Evolutionary conservation across 2,888 invertebrate species (phyloP).

Genomic region (Dendrolimus houi): DNA sequence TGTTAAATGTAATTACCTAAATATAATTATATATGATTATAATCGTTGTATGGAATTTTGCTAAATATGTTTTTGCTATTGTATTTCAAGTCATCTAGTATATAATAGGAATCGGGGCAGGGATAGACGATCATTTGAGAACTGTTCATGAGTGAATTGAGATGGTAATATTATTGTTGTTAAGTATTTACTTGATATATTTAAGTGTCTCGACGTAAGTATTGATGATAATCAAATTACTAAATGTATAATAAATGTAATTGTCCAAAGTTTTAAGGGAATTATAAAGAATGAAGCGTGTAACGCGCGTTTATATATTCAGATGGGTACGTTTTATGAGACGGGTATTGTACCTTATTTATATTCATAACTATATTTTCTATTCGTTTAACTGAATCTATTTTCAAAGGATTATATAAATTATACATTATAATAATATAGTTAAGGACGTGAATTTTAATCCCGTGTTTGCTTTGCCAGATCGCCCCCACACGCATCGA

Average conservation of each 20-base stretch:
- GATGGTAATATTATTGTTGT: conserved; percentile 59
- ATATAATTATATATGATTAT: conserved; percentile 46
- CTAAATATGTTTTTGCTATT: conserved; percentile 51
- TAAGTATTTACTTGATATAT: conserved; percentile 55
- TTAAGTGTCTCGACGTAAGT: conserved; percentile 49
- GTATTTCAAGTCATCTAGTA: conserved; percentile 34
- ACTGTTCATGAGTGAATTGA: conserved; percentile 44
- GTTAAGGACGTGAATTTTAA: conserved; percentile 6
- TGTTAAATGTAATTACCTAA: conserved; percentile 57
- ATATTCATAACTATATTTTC: conserved; percentile 20
- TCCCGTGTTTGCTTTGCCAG: conserved; percentile 18
- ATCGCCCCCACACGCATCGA: conserved; percentile 19
- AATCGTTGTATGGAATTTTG: conserved; percentile 47
- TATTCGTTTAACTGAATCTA: conserved; percentile 18
- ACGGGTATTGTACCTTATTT: conserved; percentile 9
- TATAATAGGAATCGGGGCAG: conserved; percentile 32
- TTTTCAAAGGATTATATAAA: conserved; percentile 12
- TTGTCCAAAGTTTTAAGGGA: conserved; percentile 32
- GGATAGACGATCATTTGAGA: conserved; percentile 36
- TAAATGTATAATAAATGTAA: conserved; percentile 34
- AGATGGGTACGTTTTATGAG: conserved; percentile 17
- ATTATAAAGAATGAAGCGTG: conserved; percentile 22
- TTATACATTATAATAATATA: conserved; percentile 8
- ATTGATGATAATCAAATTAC: conserved; percentile 35
- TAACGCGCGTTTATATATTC: conserved; percentile 24